Evolutionary conservation across 2,888 invertebrate genomes (phyloP), one percentile per base, ranked within the genome.

Genomic region (Brachycybe producta): DNA sequence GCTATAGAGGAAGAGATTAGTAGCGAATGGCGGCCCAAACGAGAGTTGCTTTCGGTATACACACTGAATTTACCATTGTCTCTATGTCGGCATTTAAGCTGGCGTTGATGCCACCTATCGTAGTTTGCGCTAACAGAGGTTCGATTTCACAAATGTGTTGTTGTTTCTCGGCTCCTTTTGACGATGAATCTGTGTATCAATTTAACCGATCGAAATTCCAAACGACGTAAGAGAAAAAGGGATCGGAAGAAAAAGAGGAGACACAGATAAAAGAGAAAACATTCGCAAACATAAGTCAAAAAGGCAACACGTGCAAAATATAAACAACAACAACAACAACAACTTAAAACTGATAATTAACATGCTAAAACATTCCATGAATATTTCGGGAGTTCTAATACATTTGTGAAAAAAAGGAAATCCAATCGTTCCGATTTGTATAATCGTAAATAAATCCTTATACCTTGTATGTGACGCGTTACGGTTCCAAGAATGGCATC

Each of bases 391-490:
- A n/a, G 13, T 30, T 30, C 30, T 30, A 30, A 11, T 11, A 11
- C 30, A 30, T 11, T 8, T 11, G 13, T 11, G 30, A 30, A 30
- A 30, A 30, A 30, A 30, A 30, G 13, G 13, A 11, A 30, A 30
- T 11, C 8, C 30, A n/a, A n/a, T n/a, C n/a, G n/a, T n/a, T n/a
- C n/a, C n/a, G n/a, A n/a, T n/a, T n/a, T n/a, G n/a, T n/a, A n/a
- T n/a, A n/a, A n/a, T n/a, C n/a, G n/a, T n/a, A n/a, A n/a, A n/a
- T n/a, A n/a, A n/a, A n/a, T n/a, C n/a, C n/a, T n/a, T n/a, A n/a
- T 21, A 45, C 45, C 45, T 21, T 45, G 45, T 21, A 45, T 45
- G 4, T 45, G 45, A 13, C 45, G 45, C 17, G 19, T 34, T 8
- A 7, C 38, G 11, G 24, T 30, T n/a, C 45, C 45, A 45, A 15